Evolutionary conservation across 1,140 invertebrate species (phyloP).

Genomic region (Cyclina sinensis): DNA sequence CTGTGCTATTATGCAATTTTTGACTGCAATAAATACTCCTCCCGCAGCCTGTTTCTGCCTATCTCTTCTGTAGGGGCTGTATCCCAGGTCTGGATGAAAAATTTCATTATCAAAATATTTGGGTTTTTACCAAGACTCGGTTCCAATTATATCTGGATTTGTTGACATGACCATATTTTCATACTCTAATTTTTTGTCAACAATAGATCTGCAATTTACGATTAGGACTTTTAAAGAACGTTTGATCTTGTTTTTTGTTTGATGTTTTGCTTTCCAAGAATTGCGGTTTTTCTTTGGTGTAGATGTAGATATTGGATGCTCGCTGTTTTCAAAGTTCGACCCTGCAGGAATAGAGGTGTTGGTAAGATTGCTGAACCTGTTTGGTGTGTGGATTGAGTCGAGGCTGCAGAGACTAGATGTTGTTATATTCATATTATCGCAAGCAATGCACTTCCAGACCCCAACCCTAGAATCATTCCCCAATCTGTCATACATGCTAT

Average conservation of each 20-base stretch:
- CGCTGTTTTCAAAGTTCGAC: background rate
- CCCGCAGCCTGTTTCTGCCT: background rate
- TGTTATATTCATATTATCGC: conserved; percentile 37
- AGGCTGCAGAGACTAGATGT: background rate
- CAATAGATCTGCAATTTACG: no score
- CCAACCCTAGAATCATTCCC: background rate
- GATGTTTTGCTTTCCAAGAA: background rate
- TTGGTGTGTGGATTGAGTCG: conserved; percentile 7
- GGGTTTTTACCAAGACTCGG: conserved; percentile 20
- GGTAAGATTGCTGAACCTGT: background rate
- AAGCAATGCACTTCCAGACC: conserved; percentile 41
- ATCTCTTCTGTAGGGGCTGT: conserved; percentile 11
- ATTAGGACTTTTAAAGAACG: conserved; percentile 1
- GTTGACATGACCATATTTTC: conserved; percentile 9
- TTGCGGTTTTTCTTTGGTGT: background rate
- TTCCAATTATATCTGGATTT: conserved; percentile 24
- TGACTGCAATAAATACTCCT: conserved; percentile 42
- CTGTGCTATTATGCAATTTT: background rate
- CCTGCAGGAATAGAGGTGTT: background rate
- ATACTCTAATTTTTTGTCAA: conserved; percentile 12
- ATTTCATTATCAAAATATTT: conserved; percentile 41
- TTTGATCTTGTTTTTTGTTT: conserved; percentile 3
- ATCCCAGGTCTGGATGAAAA: conserved; percentile 42
- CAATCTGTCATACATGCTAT: conserved; percentile 25
- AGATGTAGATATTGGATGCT: background rate